Evolutionary conservation across 2,113 vertebrate genomes (phyloP).

Genomic region (Cebus imitator): DNA sequence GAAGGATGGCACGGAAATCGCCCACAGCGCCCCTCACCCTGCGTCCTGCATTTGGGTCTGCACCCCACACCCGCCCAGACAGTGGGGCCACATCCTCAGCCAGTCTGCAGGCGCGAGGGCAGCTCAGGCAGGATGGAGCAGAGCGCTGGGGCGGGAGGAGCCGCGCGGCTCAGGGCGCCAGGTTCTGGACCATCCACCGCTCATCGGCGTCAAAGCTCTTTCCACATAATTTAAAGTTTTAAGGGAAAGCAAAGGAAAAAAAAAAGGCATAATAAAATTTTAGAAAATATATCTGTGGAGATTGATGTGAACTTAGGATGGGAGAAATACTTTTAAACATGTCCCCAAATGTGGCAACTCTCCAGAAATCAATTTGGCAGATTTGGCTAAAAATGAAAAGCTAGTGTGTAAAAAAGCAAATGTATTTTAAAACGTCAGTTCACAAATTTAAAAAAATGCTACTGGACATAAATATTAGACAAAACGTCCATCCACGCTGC

Average conservation of each 20-base stretch:
- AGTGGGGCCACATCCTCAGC: neutral
- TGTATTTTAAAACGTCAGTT: too few relatives aligned
- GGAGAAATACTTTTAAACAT: neutral
- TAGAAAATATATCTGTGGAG: neutral
- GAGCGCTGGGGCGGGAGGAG: neutral
- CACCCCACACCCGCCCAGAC: too few relatives aligned
- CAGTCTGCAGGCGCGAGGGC: neutral
- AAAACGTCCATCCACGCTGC: rapidly evolving
- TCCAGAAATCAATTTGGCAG: neutral
- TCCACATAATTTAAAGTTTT: neutral
- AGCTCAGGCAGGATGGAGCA: neutral
- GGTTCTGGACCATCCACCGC: rapidly evolving
- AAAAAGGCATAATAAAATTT: neutral
- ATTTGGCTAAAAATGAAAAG: neutral
- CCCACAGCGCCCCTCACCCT: neutral
- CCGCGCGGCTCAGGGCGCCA: neutral
- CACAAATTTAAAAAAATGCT: neutral
- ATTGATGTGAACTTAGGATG: neutral
- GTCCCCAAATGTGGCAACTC: neutral
- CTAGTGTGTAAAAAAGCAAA: neutral
- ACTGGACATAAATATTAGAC: neutral
- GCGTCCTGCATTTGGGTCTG: rapidly evolving
- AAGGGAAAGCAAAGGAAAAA: too few relatives aligned
- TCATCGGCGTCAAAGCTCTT: rapidly evolving
- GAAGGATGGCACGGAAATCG: neutral